Evolutionary conservation across 2,888 invertebrate genomes (phyloP).

Genomic region (Conomelus anceps): DNA sequence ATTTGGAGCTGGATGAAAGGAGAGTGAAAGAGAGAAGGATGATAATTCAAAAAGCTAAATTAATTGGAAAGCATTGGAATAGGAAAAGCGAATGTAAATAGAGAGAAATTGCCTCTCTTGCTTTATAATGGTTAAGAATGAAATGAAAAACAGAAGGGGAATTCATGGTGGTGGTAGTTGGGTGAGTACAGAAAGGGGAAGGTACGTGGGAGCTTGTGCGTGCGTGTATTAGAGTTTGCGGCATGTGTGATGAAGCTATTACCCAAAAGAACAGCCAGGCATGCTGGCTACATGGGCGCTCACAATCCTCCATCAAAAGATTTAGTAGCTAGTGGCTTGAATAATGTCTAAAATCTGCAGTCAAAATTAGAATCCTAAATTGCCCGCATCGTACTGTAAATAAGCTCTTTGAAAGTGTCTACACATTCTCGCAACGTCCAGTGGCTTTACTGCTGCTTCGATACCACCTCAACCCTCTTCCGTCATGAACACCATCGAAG

Average conservation of each 20-base stretch:
- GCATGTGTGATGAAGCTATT: not conserved
- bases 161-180: not conserved
- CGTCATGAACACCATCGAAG: not conserved
- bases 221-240: not conserved
- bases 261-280: not conserved
- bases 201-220: not conserved
- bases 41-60: not conserved
- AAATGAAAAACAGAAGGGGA: not conserved
- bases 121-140: not conserved
- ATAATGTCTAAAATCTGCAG: not conserved
- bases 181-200: not conserved
- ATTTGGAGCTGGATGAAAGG: not conserved
- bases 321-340: not conserved
- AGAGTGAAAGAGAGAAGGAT: not conserved
- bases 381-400: not conserved
- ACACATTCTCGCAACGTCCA: not conserved
- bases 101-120: not conserved
- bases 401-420: not conserved
- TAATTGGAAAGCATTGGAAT: not conserved
- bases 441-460: not conserved
- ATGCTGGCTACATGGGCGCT: not conserved
- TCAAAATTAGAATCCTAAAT: not conserved
- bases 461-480: not conserved
- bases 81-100: not conserved
- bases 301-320: not conserved